Conservation (phyloP, 2,888 invertebrate genomes). For the Sinelater perroti region DNA sequence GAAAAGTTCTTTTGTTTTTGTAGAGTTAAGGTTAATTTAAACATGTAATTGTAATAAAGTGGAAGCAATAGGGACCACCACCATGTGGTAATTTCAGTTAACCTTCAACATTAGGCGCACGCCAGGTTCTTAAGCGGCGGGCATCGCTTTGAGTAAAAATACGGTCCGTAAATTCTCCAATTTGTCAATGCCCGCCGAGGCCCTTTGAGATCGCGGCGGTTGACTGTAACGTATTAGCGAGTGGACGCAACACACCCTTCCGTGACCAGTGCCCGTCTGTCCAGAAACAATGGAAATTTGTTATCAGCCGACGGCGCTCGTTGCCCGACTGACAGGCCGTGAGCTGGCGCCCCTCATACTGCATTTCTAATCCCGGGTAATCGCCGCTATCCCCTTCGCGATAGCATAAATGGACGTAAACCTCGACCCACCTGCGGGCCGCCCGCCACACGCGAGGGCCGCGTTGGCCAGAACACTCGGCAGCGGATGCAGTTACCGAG, state of each 20-base stretch:
- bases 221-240: constrained; percentile 32
- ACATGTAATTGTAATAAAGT: too few relatives aligned
- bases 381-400: constrained; percentile 4
- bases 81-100: too few relatives aligned
- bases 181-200: constrained; percentile 26
- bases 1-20: too few relatives aligned
- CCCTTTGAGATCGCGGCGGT: constrained; percentile 24
- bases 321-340: constrained; percentile 29
- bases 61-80: too few relatives aligned
- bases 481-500: constrained; percentile 5
- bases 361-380: constrained; percentile 15
- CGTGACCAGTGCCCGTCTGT: constrained; percentile 31
- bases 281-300: constrained; percentile 29
- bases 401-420: constrained; percentile 13
- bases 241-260: constrained; percentile 32
- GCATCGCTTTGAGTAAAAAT: too few relatives aligned
- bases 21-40: too few relatives aligned
- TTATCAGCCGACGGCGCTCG: constrained; percentile 32
- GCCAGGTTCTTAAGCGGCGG: too few relatives aligned
- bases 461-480: constrained; percentile 8
- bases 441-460: constrained; percentile 9
- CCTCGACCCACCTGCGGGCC: neutral
- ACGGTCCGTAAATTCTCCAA: too few relatives aligned
- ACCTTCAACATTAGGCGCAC: too few relatives aligned
- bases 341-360: constrained; percentile 12